These are phyloP conservation scores for Nycticorax nycticorax DNA, from an alignment of 2,113 vertebrate genomes.

Conservation along the genomic window DNA sequence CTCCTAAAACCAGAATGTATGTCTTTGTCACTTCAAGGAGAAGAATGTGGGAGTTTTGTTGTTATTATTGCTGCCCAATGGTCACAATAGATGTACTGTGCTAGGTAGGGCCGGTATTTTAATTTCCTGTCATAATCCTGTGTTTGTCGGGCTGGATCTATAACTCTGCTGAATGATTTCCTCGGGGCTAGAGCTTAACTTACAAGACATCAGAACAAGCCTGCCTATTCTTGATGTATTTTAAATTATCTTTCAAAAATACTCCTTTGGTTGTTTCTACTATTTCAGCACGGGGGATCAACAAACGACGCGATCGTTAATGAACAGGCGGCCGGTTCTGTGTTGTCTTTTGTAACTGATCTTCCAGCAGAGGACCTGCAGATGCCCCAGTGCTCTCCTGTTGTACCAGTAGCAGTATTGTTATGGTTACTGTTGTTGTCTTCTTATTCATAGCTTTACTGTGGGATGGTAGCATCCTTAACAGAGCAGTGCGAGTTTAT, in stretches of 20 bases:
- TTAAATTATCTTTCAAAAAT: neutral
- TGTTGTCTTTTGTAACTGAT: neutral
- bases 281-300: neutral
- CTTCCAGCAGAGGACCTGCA: neutral
- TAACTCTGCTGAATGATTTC: neutral
- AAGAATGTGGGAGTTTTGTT: neutral
- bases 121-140: neutral
- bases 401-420: neutral
- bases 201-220: neutral
- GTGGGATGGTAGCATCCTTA: neutral
- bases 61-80: neutral
- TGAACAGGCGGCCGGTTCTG: neutral
- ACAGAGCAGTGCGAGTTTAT: neutral
- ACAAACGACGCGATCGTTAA: neutral
- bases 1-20: neutral
- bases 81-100: neutral
- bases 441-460: neutral
- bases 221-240: neutral
- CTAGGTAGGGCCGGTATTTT: neutral
- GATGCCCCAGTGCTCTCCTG: neutral
- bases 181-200: neutral
- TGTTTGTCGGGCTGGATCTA: neutral
- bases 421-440: neutral
- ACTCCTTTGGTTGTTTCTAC: neutral
- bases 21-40: neutral